Base-by-base conservation (phyloP, 2,888 invertebrate genomes). In the Lampropteryx suffumata region DNA sequence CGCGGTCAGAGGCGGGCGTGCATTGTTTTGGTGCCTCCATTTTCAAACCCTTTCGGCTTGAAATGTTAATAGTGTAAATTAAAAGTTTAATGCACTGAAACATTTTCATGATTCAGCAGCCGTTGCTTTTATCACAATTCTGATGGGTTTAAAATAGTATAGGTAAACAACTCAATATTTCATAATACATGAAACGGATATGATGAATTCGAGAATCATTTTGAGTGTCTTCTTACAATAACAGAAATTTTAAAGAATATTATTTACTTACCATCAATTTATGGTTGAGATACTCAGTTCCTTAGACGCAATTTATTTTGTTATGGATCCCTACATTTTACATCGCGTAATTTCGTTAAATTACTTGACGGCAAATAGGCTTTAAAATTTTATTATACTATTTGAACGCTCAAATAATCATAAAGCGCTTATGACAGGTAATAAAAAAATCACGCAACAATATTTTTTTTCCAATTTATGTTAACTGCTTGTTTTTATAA, bases 381-480 rank as follows among this genome's bases (percentile, higher is more conserved):
- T 73, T 84, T 81, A 79, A 81, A 84, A 73, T 79, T 80, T 86
- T 84, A 83, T 79, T 76, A 76, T 71, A 73, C 73, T 72, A 79
- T 82, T 76, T 69, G 69, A 76, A 74, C 84, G 81, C 73, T 79
- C 82, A 82, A 87, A 85, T 84, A 83, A 85, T 82, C 82, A 82
- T 87, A 84, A 85, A 84, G 65, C 73, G 79, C 79, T 87, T 83
- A 87, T 77, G 79, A 74, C 77, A 74, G 82, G 76, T 82, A 72
- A 79, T 88, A 85, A 85, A 83, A 76, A 79, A 78, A 73, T 69
- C 72, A 74, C 64, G 73, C 73, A 71, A 80, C 78, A 81, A 76
- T 76, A 80, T 79, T 84, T 84, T 84, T 86, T 84, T 86, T 81
- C 79, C 82, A 83, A 87, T 88, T 88, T 85, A 82, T 82, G 81